Base-by-base conservation (phyloP, 2,888 invertebrate species). In the Erannis defoliaria region DNA sequence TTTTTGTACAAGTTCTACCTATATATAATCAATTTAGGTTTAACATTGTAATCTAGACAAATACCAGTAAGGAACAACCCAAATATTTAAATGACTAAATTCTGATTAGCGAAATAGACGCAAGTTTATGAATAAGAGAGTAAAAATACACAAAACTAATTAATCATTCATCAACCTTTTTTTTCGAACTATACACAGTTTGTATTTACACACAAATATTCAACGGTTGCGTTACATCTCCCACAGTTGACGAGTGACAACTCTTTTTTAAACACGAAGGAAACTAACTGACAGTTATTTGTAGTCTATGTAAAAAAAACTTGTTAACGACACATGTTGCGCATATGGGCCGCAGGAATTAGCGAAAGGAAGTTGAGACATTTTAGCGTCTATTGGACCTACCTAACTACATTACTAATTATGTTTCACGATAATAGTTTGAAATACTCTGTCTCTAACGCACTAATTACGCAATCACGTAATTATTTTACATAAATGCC, bases 191-290 rank as follows among this genome's bases (percentile, higher is more conserved):
- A 21, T 62, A 58, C 62, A 12, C 68, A 71, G 63, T 43, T 51
- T 58, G 66, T 66, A 68, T n/a, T n/a, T n/a, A n/a, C n/a, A n/a
- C n/a, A n/a, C n/a, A n/a, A 66, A 62, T 65, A 70, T 62, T 23
- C 68, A 66, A 19, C 65, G 35, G 54, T 58, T 49, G 50, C 46
- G 56, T 51, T 43, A 62, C 53, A 53, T 62, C 62, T 57, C 55
- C 59, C 58, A 64, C 68, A 64, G 66, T 64, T 72, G 78, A 76
- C 51, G 78, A 79, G 67, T 77, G 78, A 78, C 73, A 73, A 55
- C 55, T 58, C 69, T 70, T 75, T 76, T 76, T 77, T 73, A 69
- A 72, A 64, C 50, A 62, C 29, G 31, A 42, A 33, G 31, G 37
- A 38, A 29, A 56, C 19, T 40, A 38, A 66, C 68, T 33, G 56